Evolutionary conservation across 2,888 invertebrate genomes (phyloP).

Genomic region (Cabera pusaria): DNA sequence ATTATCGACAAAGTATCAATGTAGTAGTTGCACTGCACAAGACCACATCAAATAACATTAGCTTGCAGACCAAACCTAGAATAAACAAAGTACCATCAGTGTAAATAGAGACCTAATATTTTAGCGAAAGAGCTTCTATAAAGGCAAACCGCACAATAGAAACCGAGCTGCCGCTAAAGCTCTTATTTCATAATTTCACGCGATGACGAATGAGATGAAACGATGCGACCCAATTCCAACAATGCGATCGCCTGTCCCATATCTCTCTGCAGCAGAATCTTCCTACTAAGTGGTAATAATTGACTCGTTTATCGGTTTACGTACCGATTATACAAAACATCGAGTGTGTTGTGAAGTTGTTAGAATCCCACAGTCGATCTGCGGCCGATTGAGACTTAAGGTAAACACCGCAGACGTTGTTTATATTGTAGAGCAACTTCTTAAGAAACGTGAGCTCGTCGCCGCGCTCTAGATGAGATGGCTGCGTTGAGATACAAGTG

Average conservation of each 20-base stretch:
- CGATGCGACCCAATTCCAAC: conserved; percentile 30
- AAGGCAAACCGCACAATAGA: conserved; percentile 26
- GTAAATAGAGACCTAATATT: conserved; percentile 17
- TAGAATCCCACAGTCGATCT: conserved; percentile 47
- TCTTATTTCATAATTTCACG: conserved; percentile 31
- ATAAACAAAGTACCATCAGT: conserved; percentile 14
- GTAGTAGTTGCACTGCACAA: no score
- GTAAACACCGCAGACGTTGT: conserved; percentile 65
- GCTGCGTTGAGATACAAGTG: conserved; percentile 71
- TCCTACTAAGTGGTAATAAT: conserved; percentile 33
- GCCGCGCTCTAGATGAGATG: conserved; percentile 68
- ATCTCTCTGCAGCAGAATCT: conserved; percentile 29
- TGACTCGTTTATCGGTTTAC: conserved; percentile 35
- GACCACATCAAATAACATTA: neutral
- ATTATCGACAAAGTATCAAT: no score
- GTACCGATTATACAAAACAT: conserved; percentile 25
- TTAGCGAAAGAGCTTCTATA: conserved; percentile 13
- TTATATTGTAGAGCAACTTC: conserved; percentile 63
- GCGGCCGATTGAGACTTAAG: conserved; percentile 45
- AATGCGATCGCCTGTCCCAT: conserved; percentile 29
- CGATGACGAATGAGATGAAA: conserved; percentile 32
- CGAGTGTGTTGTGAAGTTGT: conserved; percentile 39
- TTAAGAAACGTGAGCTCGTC: conserved; percentile 65
- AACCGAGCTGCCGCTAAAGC: conserved; percentile 24
- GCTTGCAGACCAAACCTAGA: neutral